Percentiles rank a stretch among this genome's conserved stretches.
These are phyloP conservation scores for Nasua narica DNA, from an alignment of 2,797 vertebrate species.

Conservation along the genomic window DNA sequence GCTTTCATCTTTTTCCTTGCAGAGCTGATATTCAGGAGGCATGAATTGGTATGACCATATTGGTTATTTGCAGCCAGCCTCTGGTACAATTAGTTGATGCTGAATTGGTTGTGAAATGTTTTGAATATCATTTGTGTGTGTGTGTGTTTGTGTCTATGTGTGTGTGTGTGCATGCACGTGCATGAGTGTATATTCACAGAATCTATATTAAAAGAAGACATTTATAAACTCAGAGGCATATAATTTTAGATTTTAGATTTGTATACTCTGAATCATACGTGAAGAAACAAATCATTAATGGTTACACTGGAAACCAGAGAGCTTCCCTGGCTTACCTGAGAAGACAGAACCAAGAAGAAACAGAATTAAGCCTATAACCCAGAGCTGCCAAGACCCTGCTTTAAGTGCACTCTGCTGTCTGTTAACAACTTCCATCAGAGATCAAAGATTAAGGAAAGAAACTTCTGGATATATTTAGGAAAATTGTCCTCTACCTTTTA, in stretches of 20 bases:
- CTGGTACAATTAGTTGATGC: not conserved
- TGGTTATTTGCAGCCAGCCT: not conserved
- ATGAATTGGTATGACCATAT: not conserved
- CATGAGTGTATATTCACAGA: not conserved
- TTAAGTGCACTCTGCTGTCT: not conserved
- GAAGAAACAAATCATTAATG: not conserved
- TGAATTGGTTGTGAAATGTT: not conserved
- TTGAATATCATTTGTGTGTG: not conserved
- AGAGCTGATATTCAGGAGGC: not conserved
- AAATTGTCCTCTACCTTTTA: not conserved
- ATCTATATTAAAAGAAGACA: not conserved
- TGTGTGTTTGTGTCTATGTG: not conserved
- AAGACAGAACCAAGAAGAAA: not conserved
- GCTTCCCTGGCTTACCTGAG: not conserved
- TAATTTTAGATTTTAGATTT: not conserved
- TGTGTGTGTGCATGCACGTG: fast-evolving
- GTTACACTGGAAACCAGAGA: not conserved
- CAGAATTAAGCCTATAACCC: not conserved
- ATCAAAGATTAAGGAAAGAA: not conserved
- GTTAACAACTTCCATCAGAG: not conserved
- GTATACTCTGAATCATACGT: not conserved
- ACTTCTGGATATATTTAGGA: not conserved
- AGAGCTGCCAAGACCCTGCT: not conserved
- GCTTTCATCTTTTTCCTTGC: not conserved
- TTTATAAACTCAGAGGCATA: not conserved